Base-by-base conservation (phyloP, 2,797 vertebrate species). In the Coregonus suidteri region DNA sequence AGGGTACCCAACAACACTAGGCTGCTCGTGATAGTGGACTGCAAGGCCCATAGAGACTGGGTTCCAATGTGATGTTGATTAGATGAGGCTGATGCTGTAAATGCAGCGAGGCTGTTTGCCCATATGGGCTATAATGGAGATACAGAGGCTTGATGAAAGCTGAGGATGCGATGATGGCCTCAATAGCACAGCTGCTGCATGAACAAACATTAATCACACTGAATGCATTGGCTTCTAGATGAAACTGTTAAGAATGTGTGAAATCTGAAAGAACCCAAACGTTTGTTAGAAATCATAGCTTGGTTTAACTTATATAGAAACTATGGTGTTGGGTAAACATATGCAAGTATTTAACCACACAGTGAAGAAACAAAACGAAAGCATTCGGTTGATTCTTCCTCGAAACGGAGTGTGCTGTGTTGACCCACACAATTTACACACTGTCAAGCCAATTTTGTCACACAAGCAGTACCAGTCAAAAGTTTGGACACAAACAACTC, bases 141-240 rank as follows among this genome's bases (percentile, higher is more conserved):
- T 16, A 13, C 3, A 81, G 75, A 75, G 4, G 54, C 16, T 59
- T 18, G 54, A n/a, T 25, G 59, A 62, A 62, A 18, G 68, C 74
- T 77, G 11, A 64, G 75, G 53, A 78, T 83, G 51, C 84, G 82
- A 80, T 66, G 37, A n/a, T 16, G 59, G n/a, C 74, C 73, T 78
- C 77, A 41, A 76, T 85, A 47, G 0, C 41, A 47, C 75, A 68
- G 72, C 53, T 83, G 67, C 74, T 81, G 93, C 90, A 94, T n/a
- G n/a, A n/a, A n/a, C n/a, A n/a, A n/a, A n/a, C n/a, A n/a, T n/a
- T n/a, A n/a, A n/a, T n/a, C n/a, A n/a, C n/a, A n/a, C n/a, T 93
- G 65, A 56, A 77, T 81, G 65, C 16, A 51, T 68, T 76, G 86
- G 85, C 83, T 31, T 83, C 88, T 82, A 72, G 74, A 68, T 6